A percentile compares a stretch with the other conserved stretches of the same genome.
Evolutionary conservation across 2,888 invertebrate species (phyloP).

Genomic region (Sycophila texana): DNA sequence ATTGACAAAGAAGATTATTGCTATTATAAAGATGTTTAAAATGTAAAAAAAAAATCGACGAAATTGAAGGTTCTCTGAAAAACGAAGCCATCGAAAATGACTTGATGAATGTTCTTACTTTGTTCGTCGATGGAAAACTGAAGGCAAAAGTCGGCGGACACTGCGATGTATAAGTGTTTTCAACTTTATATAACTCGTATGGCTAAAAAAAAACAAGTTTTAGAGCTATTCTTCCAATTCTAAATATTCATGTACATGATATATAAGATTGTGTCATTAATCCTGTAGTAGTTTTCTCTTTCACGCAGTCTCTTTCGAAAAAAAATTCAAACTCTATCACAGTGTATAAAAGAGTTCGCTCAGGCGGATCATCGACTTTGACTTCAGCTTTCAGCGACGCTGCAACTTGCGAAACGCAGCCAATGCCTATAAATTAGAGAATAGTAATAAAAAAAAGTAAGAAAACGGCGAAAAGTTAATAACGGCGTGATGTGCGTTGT

Average conservation of each 20-base stretch:
- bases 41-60: conserved; percentile 1
- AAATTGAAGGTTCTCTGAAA: not conserved
- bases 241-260: conserved; percentile 14
- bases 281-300: conserved; percentile 28
- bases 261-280: conserved; percentile 40
- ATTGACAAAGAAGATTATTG: not conserved
- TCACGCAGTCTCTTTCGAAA: conserved; percentile 19
- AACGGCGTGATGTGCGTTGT: conserved; percentile 44
- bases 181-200: conserved; percentile 41
- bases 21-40: not conserved
- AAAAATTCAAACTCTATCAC: conserved; percentile 20
- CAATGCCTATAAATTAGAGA: conserved; percentile 32
- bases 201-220: conserved; percentile 35
- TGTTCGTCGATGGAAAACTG: conserved; percentile 44
- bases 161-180: conserved; percentile 38
- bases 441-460: conserved; percentile 29
- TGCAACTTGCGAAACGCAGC: conserved; percentile 21
- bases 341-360: conserved; percentile 1
- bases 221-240: conserved; percentile 37
- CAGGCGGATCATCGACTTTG: conserved; percentile 36
- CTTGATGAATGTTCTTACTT: conserved; percentile 36
- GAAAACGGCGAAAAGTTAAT: conserved; percentile 38
- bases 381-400: conserved; percentile 49
- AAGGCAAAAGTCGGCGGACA: conserved; percentile 37
- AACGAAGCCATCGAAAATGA: conserved; percentile 37